Base-by-base conservation (phyloP, 1,140 invertebrate species). In the Trissolcus basalis region DNA sequence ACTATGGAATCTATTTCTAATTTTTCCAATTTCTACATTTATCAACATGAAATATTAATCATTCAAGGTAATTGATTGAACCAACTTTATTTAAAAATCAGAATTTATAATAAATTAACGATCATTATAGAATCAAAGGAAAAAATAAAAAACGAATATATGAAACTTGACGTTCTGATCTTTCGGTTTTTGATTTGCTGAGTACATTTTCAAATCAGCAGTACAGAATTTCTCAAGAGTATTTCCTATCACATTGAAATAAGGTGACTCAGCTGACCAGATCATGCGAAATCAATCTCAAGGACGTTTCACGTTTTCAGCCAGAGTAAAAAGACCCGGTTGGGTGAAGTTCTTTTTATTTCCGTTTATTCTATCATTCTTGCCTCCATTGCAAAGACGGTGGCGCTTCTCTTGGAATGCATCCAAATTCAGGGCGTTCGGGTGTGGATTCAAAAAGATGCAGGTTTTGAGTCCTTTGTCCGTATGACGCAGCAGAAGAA, bases 241-340 rank as follows among this genome's bases (percentile, higher is more conserved):
- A n/a, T 27, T 27, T 27, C 19, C 1, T 27, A 27, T 27, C 19
- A 6, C 19, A 27, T 27, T 45, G 53, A 64, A 75, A 69, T 58
- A 54, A 54, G 64, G 54, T 69, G 19, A 27, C 19, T 27, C 19
- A 27, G 19, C 19, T 27, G 19, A 27, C 19, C 19, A 65, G 54
- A 76, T 76, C 73, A 70, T 60, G 54, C 60, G 60, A 64, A 76
- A 65, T 65, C 73, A 27, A 69, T 76, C 65, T 70, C 60, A 76
- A 76, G 60, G 65, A 65, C 65, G 44, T 56, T 39, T 48, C 43
- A 44, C 48, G 65, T 70, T 69, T 65, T 64, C 33, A 59, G 64
- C 14, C 49, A 27, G 55, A 54, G 70, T 61, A 76, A 65, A 76
- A 70, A 69, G 60, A 70, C 55, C 67, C 15, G 43, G 65, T 76